Percentiles rank a stretch among this genome's conserved stretches.
Conservation (phyloP, 2,113 vertebrate species). For the Boulengerochromis microlepis region DNA sequence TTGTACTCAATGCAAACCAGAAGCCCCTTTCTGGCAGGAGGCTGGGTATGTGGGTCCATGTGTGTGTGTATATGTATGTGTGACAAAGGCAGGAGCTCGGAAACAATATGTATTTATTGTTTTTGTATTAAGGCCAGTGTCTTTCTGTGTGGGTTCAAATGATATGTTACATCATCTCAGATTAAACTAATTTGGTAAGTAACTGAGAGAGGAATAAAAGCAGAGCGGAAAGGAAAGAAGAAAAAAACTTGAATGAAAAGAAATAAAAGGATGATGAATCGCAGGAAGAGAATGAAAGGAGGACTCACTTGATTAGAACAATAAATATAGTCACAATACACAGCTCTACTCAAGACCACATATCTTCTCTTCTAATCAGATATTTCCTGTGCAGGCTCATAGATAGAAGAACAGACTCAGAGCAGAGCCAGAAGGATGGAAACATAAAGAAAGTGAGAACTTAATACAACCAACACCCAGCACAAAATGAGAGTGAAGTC, state of each 20-base stretch:
- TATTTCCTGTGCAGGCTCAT: neutral
- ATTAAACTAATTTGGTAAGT: neutral
- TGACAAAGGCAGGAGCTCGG: neutral
- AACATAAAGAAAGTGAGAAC: neutral
- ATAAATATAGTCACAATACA: neutral
- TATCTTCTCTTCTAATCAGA: neutral
- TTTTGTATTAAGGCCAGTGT: neutral
- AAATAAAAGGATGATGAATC: neutral
- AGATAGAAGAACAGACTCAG: neutral
- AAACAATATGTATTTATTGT: neutral
- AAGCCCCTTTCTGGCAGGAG: slow-evolving; percentile 21
- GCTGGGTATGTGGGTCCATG: neutral
- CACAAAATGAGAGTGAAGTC: neutral
- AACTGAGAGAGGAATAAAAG: neutral
- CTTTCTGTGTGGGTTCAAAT: neutral
- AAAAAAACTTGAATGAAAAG: neutral
- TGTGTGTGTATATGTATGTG: neutral
- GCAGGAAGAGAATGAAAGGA: neutral
- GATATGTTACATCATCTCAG: neutral
- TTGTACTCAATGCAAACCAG: slow-evolving; percentile 47
- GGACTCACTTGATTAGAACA: neutral
- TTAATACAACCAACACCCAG: neutral
- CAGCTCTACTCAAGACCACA: neutral
- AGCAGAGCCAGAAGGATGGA: slow-evolving; percentile 32
- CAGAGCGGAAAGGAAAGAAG: neutral